phyloP scores from a whole-genome alignment of 1,140 invertebrate genomes.

The Hypothenemus hampei region DNA sequence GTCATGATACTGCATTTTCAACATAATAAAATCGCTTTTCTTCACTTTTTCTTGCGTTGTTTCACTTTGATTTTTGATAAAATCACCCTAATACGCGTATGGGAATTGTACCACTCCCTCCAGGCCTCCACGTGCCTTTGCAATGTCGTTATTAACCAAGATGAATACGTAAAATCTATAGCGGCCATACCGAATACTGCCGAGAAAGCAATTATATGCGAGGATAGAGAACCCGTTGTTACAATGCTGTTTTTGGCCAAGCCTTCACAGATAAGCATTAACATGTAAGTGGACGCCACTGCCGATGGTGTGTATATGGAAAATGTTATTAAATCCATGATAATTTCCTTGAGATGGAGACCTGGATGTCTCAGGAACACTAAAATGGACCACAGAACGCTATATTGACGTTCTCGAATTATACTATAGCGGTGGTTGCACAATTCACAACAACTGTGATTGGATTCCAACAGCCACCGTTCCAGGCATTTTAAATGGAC shows the following conservation, averaged over 20 bases:
- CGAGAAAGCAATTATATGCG: slow-evolving; percentile 39
- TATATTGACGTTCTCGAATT: slow-evolving; percentile 41
- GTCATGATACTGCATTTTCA: too few relatives aligned
- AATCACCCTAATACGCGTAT: slow-evolving; percentile 36
- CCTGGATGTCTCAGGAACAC: slow-evolving; percentile 38
- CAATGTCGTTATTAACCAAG: slow-evolving; percentile 39
- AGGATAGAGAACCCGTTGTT: slow-evolving; percentile 27
- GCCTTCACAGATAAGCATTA: slow-evolving; percentile 41
- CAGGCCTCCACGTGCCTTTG: slow-evolving; percentile 40
- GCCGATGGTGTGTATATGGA: slow-evolving; percentile 42
- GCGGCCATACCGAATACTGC: slow-evolving; percentile 43
- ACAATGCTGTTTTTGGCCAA: slow-evolving; percentile 33
- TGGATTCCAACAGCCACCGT: slow-evolving; percentile 61
- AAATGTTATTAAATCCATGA: slow-evolving; percentile 39
- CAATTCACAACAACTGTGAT: slow-evolving; percentile 56
- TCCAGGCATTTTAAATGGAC: slow-evolving; percentile 66
- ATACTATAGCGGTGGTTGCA: slow-evolving; percentile 54
- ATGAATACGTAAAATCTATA: slow-evolving; percentile 44
- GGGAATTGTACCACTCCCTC: slow-evolving; percentile 40
- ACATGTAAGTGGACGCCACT: slow-evolving; percentile 40
- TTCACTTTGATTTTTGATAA: slow-evolving; percentile 35
- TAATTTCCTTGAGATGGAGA: slow-evolving; percentile 34
- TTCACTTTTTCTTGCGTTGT: slow-evolving; percentile 16
- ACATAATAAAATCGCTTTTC: neutral
- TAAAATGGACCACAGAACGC: slow-evolving; percentile 36